These are phyloP conservation scores for Thecophora atra DNA, from an alignment of 2,888 invertebrate genomes.

Conservation along the genomic window DNA sequence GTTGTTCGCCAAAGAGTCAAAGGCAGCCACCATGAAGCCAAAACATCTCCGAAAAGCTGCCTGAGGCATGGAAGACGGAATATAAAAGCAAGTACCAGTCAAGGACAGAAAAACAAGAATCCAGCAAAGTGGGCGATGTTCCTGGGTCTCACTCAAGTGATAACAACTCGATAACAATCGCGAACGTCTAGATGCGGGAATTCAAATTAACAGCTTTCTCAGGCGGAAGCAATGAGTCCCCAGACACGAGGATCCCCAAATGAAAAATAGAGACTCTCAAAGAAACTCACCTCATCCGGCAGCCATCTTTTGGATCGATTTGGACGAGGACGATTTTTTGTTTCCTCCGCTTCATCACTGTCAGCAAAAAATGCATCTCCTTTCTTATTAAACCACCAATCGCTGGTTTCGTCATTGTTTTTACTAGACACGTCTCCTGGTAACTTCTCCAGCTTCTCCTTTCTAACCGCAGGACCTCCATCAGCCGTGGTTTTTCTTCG, in stretches of 20 bases:
- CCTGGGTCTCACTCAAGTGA: constrained; percentile 9
- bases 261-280: not conserved
- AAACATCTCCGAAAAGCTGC: constrained; percentile 2
- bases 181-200: too few species aligned
- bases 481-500: constrained; percentile 45
- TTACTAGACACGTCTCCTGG: constrained; percentile 20
- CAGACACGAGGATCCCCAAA: not conserved
- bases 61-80: constrained; percentile 3
- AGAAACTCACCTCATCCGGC: constrained; percentile 70
- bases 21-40: constrained; percentile 5
- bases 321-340: constrained; percentile 32
- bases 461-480: not conserved
- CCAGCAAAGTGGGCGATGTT: constrained; percentile 7
- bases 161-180: not conserved
- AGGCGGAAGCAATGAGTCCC: not conserved
- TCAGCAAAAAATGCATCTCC: not conserved
- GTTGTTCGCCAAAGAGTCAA: constrained; percentile 6
- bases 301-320: constrained; percentile 72
- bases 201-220: too few species aligned
- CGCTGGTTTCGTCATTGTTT: not conserved
- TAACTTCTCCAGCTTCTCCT: not conserved
- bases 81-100: not conserved
- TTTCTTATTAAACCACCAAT: not conserved
- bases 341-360: constrained; percentile 36
- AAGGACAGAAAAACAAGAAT: not conserved